A percentile compares a stretch with the other conserved stretches of the same genome.
Evolutionary conservation across 1,140 invertebrate species (phyloP).

Genomic region (Brachionus rubens): DNA sequence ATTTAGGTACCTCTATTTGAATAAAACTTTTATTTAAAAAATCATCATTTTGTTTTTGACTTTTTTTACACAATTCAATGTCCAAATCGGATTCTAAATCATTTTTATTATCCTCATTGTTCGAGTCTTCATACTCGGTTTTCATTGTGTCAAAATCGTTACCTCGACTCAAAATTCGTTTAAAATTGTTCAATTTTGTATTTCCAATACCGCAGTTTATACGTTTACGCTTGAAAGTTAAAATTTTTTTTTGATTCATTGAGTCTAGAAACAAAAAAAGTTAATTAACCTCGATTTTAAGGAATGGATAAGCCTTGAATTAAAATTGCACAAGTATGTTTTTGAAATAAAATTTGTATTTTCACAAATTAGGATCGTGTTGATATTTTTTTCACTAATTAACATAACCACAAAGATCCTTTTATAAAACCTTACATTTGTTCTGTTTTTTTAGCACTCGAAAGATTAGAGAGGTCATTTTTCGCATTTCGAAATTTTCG

Average conservation of each 20-base stretch:
- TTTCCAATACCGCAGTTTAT: background rate
- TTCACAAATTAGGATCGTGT: background rate
- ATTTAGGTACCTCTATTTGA: background rate
- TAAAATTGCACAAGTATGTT: background rate
- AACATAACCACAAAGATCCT: too few relatives aligned
- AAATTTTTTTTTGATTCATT: background rate
- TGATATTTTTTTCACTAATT: too few relatives aligned
- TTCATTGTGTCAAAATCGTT: background rate
- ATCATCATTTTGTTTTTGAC: background rate
- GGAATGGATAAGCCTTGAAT: too few relatives aligned
- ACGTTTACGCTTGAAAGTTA: constrained; percentile 11
- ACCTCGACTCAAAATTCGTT: too few relatives aligned
- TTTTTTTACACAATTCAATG: constrained; percentile 9
- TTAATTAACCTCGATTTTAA: too few relatives aligned
- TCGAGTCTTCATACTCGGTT: constrained; percentile 27
- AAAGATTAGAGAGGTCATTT: too few relatives aligned
- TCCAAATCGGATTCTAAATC: background rate
- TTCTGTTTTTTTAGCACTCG: too few relatives aligned
- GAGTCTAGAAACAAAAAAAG: background rate
- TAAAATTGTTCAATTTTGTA: background rate
- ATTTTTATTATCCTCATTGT: constrained; percentile 14
- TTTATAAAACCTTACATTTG: too few relatives aligned
- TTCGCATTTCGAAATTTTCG: too few relatives aligned
- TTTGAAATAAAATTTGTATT: background rate
- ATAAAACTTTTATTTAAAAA: background rate